Base-by-base conservation (phyloP, 2,113 vertebrate species). In the Urocynchramus pylzowi region DNA sequence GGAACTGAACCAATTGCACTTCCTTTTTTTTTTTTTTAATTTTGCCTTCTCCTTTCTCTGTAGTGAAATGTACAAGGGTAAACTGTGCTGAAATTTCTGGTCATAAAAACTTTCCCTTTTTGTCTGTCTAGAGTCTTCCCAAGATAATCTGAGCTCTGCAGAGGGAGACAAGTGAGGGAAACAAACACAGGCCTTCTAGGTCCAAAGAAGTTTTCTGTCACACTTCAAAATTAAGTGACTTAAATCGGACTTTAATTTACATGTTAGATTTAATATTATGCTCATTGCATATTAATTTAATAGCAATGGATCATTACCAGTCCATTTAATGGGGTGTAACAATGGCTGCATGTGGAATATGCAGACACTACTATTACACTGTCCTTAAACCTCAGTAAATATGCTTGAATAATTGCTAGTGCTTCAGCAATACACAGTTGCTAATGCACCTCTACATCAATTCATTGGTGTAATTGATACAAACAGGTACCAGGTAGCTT, bases 221-320 rank as follows among this genome's bases (percentile, higher is more conserved):
- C 77, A 86, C 89, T 97, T 97, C 92, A 96, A 97, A 97, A 97
- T 97, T 97, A 97, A 97, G 90, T 33, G n/a, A 96, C 88, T 97
- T 82, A 97, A 97, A 98, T 96, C 96, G 94, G 82, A 61, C 94
- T 97, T 97, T 97, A 98, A 98, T 98, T 98, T 98, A 91, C 96
- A 94, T 96, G 94, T 95, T 97, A 97, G 91, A 98, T 97, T 97
- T 97, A 98, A 97, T 98, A 97, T 94, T 86, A 87, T 69, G 93
- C 54, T 95, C 97, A 96, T 96, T 97, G 79, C 93, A 94, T 97
- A 97, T 97, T 98, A 98, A 98, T 98, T 97, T 97, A 97, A 97
- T 91, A 97, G 88, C 88, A 97, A 91, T 94, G 97, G 96, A 97
- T 98, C 97, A 97, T 98, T 98, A 97, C 86, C 63, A 97, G 89